Evolutionary conservation across 1,140 invertebrate genomes (phyloP).

Genomic region (Agrypnia vestita): DNA sequence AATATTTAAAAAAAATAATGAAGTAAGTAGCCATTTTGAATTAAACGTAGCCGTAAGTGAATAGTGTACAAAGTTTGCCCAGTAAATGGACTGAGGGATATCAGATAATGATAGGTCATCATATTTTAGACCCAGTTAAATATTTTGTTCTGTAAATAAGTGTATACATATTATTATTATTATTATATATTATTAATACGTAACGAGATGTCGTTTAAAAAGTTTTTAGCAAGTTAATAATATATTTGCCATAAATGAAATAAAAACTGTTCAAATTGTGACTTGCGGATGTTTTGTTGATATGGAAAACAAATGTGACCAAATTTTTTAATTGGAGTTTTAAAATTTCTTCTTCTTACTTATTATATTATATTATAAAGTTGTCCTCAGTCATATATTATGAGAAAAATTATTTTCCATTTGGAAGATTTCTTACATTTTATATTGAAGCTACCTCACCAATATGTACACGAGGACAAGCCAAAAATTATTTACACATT

Average conservation of each 20-base stretch:
- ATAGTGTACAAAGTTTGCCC: slow-evolving; percentile 43
- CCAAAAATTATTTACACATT: no score
- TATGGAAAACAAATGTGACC: no score
- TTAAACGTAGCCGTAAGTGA: slow-evolving; percentile 15
- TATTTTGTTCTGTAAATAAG: slow-evolving; percentile 19
- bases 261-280: slow-evolving; percentile 6
- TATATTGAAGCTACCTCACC: no score
- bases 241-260: slow-evolving; percentile 27
- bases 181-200: not conserved
- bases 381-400: no score
- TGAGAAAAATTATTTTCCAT: no score
- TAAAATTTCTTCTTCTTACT: no score
- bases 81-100: not conserved
- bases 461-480: no score
- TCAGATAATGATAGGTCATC: not conserved
- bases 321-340: no score
- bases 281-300: not conserved
- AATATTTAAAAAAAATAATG: slow-evolving; percentile 17
- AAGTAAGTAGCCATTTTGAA: slow-evolving; percentile 44
- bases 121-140: slow-evolving; percentile 8
- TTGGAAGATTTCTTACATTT: no score
- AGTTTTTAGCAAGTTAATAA: slow-evolving; percentile 9
- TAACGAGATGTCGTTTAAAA: not conserved
- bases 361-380: no score
- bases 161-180: not conserved